phyloP scores from a whole-genome alignment of 2,113 vertebrate genomes.

The Tetrax tetrax region DNA sequence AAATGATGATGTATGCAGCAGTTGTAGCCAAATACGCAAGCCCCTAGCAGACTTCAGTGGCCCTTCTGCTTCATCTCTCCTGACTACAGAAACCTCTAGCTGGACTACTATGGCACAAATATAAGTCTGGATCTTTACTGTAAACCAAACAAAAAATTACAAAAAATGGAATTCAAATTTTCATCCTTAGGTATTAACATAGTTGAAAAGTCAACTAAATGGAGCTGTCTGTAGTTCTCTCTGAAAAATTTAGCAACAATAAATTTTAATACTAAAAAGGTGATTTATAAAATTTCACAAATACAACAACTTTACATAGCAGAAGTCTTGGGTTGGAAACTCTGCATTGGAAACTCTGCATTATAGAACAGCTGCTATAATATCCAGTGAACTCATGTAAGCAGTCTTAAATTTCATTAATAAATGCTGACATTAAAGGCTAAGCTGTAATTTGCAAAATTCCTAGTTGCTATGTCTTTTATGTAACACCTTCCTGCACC shows the following conservation, averaged over 20 bases:
- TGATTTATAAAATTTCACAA: neutral
- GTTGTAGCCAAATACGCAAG: rapidly evolving
- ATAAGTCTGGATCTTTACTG: neutral
- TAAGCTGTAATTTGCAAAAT: neutral
- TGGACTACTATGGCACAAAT: neutral
- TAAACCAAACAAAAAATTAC: neutral
- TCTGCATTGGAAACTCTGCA: neutral
- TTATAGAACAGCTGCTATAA: neutral
- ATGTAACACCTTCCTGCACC: neutral
- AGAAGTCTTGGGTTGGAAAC: neutral
- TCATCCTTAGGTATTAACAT: neutral
- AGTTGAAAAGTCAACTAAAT: neutral
- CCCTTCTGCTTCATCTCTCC: neutral
- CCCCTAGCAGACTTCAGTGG: neutral
- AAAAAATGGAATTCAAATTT: neutral
- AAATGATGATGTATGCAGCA: neutral
- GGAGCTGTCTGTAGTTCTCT: neutral
- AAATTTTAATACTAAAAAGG: neutral
- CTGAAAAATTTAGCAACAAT: neutral
- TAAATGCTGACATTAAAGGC: neutral
- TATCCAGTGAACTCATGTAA: neutral
- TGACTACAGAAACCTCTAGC: neutral
- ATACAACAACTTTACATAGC: neutral
- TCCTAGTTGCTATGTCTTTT: neutral
- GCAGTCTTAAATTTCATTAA: neutral